These are phyloP conservation scores for Nephila pilipes DNA, from an alignment of 1,140 invertebrate genomes.

Conservation along the genomic window DNA sequence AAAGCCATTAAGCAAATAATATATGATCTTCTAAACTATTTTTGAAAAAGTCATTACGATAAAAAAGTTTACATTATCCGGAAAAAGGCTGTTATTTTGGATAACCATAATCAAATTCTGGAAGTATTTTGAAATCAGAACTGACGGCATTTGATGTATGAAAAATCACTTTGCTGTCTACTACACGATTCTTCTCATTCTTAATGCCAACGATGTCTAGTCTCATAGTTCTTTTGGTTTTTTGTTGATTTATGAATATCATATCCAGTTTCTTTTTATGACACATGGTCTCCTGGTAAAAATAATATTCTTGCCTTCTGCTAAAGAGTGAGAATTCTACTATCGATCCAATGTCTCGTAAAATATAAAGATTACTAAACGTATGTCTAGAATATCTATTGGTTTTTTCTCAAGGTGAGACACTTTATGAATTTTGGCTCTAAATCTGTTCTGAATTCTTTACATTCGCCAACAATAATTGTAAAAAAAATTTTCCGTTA, in stretches of 20 bases:
- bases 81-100: neutral
- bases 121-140: neutral
- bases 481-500: too few relatives aligned
- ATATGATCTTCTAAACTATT: neutral
- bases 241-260: conserved; percentile 23
- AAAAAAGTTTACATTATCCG: neutral
- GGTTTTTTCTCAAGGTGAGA: neutral
- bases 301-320: neutral
- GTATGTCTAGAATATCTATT: neutral
- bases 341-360: neutral
- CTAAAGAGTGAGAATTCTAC: neutral
- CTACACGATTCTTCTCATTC: neutral
- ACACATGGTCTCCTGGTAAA: neutral
- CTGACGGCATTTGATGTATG: neutral
- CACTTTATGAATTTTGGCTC: neutral
- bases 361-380: neutral
- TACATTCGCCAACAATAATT: too few relatives aligned
- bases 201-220: neutral
- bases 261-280: neutral
- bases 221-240: neutral
- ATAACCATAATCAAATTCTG: neutral
- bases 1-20: neutral
- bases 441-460: too few relatives aligned
- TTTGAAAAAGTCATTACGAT: neutral
- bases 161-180: neutral